Conservation (phyloP, 2,797 vertebrate species). For the Linurgus olivaceus region DNA sequence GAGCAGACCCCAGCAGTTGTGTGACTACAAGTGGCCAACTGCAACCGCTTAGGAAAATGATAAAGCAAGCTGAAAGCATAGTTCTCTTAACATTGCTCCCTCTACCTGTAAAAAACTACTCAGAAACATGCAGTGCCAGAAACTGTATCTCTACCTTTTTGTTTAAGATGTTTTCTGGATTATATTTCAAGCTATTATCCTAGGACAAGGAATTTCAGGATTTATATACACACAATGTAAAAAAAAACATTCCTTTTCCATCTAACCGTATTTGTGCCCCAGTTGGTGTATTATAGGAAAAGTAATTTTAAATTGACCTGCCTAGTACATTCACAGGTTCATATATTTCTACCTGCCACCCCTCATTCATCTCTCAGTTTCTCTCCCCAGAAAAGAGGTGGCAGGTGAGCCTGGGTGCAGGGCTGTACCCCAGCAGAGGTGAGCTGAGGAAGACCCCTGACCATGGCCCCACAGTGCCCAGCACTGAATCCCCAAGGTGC, state of each 20-base stretch:
- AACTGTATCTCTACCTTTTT: background rate
- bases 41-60: background rate
- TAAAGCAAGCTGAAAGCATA: background rate
- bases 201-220: background rate
- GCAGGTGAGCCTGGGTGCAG: background rate
- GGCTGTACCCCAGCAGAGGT: background rate
- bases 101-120: background rate
- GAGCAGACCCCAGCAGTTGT: background rate
- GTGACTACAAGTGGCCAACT: background rate
- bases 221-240: background rate
- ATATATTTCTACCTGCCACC: background rate
- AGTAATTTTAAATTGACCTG: background rate
- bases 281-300: background rate
- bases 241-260: background rate
- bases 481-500: rapidly evolving
- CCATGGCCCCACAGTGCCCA: background rate
- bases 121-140: background rate
- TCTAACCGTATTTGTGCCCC: background rate
- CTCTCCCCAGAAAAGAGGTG: too few relatives aligned
- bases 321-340: background rate
- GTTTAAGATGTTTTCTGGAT: background rate
- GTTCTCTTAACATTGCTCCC: background rate
- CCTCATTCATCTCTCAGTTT: background rate
- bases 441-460: background rate
- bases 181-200: background rate